Evolutionary conservation across 2,888 invertebrate species (phyloP).

Genomic region (Clanis bilineata): DNA sequence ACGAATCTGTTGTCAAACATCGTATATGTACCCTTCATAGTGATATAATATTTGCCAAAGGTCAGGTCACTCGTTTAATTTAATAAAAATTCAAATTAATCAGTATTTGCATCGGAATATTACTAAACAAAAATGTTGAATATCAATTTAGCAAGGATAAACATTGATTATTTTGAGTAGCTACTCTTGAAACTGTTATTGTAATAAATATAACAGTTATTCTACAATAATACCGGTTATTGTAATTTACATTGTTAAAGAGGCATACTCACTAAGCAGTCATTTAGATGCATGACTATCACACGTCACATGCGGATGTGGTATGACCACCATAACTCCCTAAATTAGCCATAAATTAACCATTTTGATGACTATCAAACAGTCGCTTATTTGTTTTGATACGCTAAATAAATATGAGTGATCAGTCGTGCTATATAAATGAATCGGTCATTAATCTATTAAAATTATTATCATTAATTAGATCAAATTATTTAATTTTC

Average conservation of each 20-base stretch:
- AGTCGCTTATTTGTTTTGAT: slow-evolving; percentile 5
- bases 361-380: slow-evolving; percentile 13
- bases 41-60: slow-evolving; percentile 15
- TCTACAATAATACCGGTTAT: background rate
- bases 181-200: background rate
- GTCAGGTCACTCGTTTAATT: slow-evolving; percentile 18
- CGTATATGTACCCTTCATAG: slow-evolving; percentile 12
- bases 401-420: background rate
- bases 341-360: slow-evolving; percentile 14
- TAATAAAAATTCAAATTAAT: slow-evolving; percentile 19
- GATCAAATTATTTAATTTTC: slow-evolving; percentile 1
- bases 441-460: slow-evolving; percentile 12
- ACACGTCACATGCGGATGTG: slow-evolving; percentile 34
- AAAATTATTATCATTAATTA: slow-evolving; percentile 12
- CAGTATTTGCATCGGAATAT: background rate
- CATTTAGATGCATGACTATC: slow-evolving; percentile 40
- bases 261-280: slow-evolving; percentile 22
- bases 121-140: background rate
- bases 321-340: slow-evolving; percentile 11
- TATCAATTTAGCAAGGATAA: background rate
- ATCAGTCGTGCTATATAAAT: slow-evolving; percentile 11
- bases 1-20: slow-evolving; percentile 12
- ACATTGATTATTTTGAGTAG: background rate
- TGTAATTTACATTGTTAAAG: background rate
- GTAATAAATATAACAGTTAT: background rate